phyloP scores from a whole-genome alignment of 2,113 vertebrate genomes.

The Laticauda colubrina region DNA sequence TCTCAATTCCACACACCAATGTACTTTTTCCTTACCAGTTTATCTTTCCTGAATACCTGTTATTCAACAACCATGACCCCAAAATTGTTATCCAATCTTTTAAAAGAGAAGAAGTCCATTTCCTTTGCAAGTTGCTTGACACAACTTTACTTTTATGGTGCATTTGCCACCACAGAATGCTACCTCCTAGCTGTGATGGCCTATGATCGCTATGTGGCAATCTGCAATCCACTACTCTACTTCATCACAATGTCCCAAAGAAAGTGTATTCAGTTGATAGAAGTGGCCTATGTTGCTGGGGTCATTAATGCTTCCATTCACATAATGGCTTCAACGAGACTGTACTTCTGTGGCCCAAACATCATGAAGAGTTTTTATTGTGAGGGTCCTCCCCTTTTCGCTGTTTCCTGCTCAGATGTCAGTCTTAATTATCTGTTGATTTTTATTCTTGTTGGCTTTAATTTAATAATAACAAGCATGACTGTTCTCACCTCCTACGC shows the following conservation, averaged over 20 bases:
- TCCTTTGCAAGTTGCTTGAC: conserved; percentile 62
- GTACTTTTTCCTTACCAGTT: background rate
- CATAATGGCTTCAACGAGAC: background rate
- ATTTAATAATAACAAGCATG: background rate
- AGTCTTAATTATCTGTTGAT: background rate
- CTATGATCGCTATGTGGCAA: conserved; percentile 1
- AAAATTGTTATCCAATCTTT: conserved; percentile 61
- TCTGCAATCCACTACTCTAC: conserved; percentile 12
- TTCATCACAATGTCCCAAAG: conserved; percentile 4
- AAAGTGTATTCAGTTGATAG: background rate
- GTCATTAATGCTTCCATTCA: conserved; percentile 16
- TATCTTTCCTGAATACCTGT: conserved; percentile 3
- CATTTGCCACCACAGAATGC: conserved; percentile 37
- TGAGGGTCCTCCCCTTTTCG: background rate
- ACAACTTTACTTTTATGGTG: conserved; percentile 69
- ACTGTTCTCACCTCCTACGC: background rate
- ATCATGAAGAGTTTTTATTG: conserved; percentile 10
- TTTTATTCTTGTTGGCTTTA: background rate
- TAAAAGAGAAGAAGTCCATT: conserved; percentile 51
- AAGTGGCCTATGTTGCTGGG: background rate
- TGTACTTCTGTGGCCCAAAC: conserved; percentile 22
- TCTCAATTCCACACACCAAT: conserved; percentile 50
- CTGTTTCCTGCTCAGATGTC: conserved; percentile 12
- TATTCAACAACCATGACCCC: conserved; percentile 63
- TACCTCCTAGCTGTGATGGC: conserved; percentile 31